phyloP scores from a whole-genome alignment of 2,888 invertebrate species.

The Barypeithes pellucidus region DNA sequence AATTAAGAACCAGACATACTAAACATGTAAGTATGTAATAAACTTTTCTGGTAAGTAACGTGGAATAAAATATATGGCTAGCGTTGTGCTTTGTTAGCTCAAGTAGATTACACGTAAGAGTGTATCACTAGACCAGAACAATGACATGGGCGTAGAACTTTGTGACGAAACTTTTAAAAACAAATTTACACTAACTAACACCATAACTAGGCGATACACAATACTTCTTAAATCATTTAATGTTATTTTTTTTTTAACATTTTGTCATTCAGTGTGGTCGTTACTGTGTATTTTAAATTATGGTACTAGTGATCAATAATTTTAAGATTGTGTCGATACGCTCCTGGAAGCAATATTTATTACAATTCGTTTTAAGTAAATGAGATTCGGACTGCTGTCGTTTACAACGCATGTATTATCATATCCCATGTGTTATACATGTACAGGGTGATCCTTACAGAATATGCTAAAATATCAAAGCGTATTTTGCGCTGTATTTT shows the following conservation, averaged over 20 bases:
- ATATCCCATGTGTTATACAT: conserved; percentile 17
- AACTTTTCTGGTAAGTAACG: conserved; percentile 27
- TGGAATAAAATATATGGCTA: conserved; percentile 12
- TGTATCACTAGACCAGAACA: conserved; percentile 31
- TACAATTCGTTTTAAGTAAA: conserved; percentile 29
- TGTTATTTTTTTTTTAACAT: no score
- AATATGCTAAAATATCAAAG: no score
- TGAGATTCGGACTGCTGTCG: conserved; percentile 20
- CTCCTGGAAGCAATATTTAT: conserved; percentile 23
- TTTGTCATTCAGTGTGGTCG: no score
- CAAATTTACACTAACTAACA: no score
- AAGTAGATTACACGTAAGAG: conserved; percentile 24
- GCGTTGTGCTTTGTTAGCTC: conserved; percentile 27
- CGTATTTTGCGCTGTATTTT: no score
- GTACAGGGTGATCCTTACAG: not conserved
- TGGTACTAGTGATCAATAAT: no score
- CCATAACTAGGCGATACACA: no score
- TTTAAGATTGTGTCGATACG: not conserved
- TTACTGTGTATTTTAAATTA: no score
- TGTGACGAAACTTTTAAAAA: no score
- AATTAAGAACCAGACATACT: conserved; percentile 16
- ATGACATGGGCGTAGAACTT: conserved; percentile 22
- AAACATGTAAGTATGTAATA: conserved; percentile 20
- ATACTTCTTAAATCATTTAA: no score
- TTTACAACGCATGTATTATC: conserved; percentile 24